A percentile compares a stretch with the other conserved stretches of the same genome.
phyloP scores from a whole-genome alignment of 1,140 invertebrate genomes.

The Parapsyche elsis region DNA sequence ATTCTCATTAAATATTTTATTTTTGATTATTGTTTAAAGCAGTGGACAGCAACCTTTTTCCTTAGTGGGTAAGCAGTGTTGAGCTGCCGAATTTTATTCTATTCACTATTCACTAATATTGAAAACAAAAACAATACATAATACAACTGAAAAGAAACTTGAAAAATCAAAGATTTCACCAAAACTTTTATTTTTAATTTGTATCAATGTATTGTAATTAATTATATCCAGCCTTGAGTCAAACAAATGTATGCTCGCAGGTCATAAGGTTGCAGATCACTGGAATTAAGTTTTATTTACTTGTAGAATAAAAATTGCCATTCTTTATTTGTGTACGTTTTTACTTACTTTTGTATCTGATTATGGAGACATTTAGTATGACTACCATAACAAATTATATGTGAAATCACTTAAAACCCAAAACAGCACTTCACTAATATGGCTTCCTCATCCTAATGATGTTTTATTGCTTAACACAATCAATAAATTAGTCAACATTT shows the following conservation, averaged over 20 bases:
- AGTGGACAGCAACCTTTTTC: too few species aligned
- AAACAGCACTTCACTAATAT: background rate
- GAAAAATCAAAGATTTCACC: too few species aligned
- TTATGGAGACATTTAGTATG: background rate
- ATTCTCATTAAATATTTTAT: background rate
- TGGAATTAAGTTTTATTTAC: background rate
- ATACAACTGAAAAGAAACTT: too few species aligned
- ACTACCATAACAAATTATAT: background rate
- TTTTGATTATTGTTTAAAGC: background rate
- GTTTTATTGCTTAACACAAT: constrained; percentile 29
- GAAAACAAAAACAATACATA: too few species aligned
- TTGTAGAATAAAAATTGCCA: background rate
- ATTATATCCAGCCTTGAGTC: too few species aligned
- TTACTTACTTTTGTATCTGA: background rate
- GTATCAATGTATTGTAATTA: too few species aligned
- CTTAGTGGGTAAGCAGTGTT: too few species aligned
- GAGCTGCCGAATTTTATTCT: too few species aligned
- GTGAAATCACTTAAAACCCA: background rate
- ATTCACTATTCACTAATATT: too few species aligned
- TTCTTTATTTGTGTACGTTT: background rate
- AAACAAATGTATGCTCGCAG: too few species aligned
- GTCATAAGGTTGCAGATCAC: too few species aligned
- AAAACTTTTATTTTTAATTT: too few species aligned
- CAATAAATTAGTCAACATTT: background rate
- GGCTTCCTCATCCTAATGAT: background rate